Percentiles rank a stretch among this genome's conserved stretches.
phyloP scores from a whole-genome alignment of 2,888 invertebrate genomes.

The Oscheius sp. region DNA sequence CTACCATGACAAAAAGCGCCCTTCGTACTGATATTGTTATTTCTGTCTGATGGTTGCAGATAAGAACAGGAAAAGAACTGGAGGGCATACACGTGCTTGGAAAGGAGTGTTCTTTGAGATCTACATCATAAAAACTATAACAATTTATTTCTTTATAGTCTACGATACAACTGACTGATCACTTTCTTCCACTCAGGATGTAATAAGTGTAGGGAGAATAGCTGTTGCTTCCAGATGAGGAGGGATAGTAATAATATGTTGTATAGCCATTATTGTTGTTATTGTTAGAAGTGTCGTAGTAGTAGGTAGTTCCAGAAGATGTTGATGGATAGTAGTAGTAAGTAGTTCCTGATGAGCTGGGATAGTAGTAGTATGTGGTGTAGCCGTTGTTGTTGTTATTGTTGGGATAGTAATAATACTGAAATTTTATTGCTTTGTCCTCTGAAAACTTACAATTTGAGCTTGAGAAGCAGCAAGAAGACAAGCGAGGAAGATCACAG shows the following conservation, averaged over 20 bases:
- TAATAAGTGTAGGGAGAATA: constrained; percentile 14
- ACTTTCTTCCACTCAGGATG: constrained; percentile 14
- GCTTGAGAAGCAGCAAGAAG: constrained; percentile 20
- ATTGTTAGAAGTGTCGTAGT: constrained; percentile 4
- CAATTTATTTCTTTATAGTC: background rate
- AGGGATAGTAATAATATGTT: constrained; percentile 6
- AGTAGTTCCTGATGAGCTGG: constrained; percentile 1
- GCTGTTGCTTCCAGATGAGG: constrained; percentile 10
- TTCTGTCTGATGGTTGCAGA: no score
- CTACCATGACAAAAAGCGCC: no score
- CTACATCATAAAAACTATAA: no score
- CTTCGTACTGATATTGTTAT: no score
- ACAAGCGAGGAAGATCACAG: constrained; percentile 8
- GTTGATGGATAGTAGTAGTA: background rate
- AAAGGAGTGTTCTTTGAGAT: background rate
- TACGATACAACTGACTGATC: background rate
- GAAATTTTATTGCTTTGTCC: background rate
- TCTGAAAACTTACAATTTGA: background rate
- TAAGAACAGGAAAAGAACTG: no score
- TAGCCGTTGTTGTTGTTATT: constrained; percentile 16
- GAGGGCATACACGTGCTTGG: no score
- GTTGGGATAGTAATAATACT: constrained; percentile 28
- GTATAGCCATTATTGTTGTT: constrained; percentile 14
- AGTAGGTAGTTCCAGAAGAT: background rate
- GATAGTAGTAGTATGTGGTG: constrained; percentile 25